Evolutionary conservation across 2,113 vertebrate genomes (phyloP).

Genomic region (Nerophis lumbriciformis): DNA sequence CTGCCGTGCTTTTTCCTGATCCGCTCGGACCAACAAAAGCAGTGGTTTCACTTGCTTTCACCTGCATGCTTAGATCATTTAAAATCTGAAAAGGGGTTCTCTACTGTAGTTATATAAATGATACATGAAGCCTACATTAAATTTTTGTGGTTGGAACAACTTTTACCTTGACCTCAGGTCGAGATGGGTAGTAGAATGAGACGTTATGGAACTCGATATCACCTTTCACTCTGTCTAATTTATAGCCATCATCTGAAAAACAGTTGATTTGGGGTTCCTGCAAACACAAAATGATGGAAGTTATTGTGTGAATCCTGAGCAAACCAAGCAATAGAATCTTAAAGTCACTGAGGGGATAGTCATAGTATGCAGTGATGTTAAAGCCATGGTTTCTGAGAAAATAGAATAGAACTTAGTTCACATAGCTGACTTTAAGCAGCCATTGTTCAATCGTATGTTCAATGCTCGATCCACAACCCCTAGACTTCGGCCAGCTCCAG

Average conservation of each 20-base stretch:
- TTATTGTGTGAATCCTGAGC: not conserved
- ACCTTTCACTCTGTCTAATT: slow-evolving; percentile 69
- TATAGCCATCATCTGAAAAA: slow-evolving; percentile 71
- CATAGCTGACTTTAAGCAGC: too few species aligned
- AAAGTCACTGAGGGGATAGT: too few species aligned
- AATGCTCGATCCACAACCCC: too few species aligned
- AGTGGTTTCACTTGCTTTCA: slow-evolving; percentile 70
- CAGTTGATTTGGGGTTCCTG: slow-evolving; percentile 74
- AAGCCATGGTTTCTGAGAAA: too few species aligned
- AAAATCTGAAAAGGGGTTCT: slow-evolving; percentile 59
- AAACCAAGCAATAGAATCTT: not conserved
- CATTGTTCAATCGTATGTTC: too few species aligned
- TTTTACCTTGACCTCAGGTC: slow-evolving; percentile 70
- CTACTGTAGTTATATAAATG: not conserved
- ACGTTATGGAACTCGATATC: slow-evolving; percentile 73
- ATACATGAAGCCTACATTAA: not conserved
- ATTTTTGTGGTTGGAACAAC: not conserved
- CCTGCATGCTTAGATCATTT: slow-evolving; percentile 59
- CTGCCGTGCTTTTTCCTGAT: slow-evolving; percentile 71
- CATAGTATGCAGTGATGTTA: too few species aligned
- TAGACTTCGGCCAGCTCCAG: too few species aligned
- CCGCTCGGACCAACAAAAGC: slow-evolving; percentile 75
- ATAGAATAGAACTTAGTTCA: too few species aligned
- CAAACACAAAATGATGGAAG: slow-evolving; percentile 10
- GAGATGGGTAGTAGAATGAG: slow-evolving; percentile 69